Percentiles rank a stretch among this genome's conserved stretches.
These are phyloP conservation scores for Neodiprion fabricii DNA, from an alignment of 1,140 invertebrate species.

Conservation along the genomic window DNA sequence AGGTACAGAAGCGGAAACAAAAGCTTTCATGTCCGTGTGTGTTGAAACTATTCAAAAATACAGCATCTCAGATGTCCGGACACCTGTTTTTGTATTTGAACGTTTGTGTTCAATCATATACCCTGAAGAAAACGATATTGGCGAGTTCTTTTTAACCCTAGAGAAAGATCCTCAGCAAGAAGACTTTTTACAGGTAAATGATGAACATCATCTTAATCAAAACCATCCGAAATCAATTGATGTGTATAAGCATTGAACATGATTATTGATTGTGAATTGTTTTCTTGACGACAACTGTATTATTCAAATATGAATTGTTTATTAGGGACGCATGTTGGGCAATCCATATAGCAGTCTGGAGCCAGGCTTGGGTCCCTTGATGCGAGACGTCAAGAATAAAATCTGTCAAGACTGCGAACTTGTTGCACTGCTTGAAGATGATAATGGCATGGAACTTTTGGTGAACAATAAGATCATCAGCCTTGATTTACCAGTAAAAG, in stretches of 20 bases:
- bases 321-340: constrained; percentile 92
- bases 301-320: constrained; percentile 25
- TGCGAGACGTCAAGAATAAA: constrained; percentile 99
- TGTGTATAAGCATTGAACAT: background rate
- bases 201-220: background rate
- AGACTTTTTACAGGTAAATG: constrained; percentile 87
- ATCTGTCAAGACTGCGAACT: constrained; percentile 97
- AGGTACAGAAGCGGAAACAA: constrained; percentile 95
- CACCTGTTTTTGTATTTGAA: constrained; percentile 98
- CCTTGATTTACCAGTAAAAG: constrained; percentile 93
- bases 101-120: constrained; percentile 96
- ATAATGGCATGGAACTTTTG: constrained; percentile 98
- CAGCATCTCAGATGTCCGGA: constrained; percentile 89
- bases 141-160: constrained; percentile 94
- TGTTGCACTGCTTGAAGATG: constrained; percentile 94
- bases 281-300: background rate
- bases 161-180: constrained; percentile 99
- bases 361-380: constrained; percentile 91
- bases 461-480: constrained; percentile 99
- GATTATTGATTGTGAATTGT: background rate
- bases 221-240: background rate
- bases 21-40: constrained; percentile 96
- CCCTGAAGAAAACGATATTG: constrained; percentile 96
- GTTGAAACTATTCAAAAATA: constrained; percentile 96
- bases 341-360: constrained; percentile 97